Base-by-base conservation (phyloP, 1,140 invertebrate species). In the Drosophila busckii region DNA sequence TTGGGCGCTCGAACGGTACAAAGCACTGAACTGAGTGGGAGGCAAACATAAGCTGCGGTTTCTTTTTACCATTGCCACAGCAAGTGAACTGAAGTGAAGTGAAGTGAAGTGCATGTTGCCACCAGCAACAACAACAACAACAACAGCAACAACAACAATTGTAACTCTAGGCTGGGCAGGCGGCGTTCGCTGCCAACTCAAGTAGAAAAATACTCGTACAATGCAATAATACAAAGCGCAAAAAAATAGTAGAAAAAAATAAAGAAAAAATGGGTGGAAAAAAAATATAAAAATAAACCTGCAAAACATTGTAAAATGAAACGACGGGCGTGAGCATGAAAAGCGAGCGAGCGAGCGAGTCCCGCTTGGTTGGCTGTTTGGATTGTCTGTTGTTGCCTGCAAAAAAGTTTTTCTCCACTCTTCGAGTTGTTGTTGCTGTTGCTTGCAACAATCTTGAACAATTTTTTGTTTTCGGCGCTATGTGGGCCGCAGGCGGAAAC, bases 401-500 rank as follows among this genome's bases (percentile, higher is more conserved):
- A 55, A 38, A 48, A 44, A 54, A 60, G 49, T 60, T 60, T 73
- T 45, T 41, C 59, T 64, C 50, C 46, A 56, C 61, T 68, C 66
- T 76, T 78, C 65, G 53, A 82, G 75, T 69, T 58, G 59, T 66
- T 63, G n/a, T n/a, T n/a, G n/a, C n/a, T n/a, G n/a, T n/a, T n/a
- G n/a, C n/a, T 50, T 54, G 66, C 78, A 84, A 71, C 68, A 66
- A 80, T 71, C 71, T 84, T 84, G 71, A 68, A 78, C 78, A 67
- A 78, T 84, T 66, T 58, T 83, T 76, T n/a, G n/a, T n/a, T n/a
- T n/a, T n/a, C n/a, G 64, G 63, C 46, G 58, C 65, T 70, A 76
- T 84, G 82, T 84, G 80, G 80, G 80, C 80, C 82, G 73, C 73
- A 84, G 71, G 80, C 83, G 83, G 78, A 85, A 85, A 85, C 83